A percentile compares a stretch with the other conserved stretches of the same genome.
These are phyloP conservation scores for Eumacrocentrus americanus DNA, from an alignment of 2,888 invertebrate species.

Conservation along the genomic window DNA sequence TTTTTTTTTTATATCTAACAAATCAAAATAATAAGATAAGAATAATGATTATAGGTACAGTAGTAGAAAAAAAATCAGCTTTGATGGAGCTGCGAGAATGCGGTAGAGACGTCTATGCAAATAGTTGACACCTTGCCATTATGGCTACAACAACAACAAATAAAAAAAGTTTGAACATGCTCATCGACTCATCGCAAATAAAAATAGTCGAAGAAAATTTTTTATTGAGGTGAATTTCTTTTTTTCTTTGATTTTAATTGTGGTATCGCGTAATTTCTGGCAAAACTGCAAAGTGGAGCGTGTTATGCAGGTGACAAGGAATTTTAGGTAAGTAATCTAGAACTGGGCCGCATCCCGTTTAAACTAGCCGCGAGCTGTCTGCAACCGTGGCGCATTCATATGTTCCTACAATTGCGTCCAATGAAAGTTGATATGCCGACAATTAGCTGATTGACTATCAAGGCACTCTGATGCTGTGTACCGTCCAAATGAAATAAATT, in stretches of 20 bases:
- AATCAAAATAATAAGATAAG: no score
- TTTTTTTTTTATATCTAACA: no score
- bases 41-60: no score
- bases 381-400: slow-evolving; percentile 45
- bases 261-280: slow-evolving; percentile 17
- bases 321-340: slow-evolving; percentile 20
- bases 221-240: neutral
- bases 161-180: no score
- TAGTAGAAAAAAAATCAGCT: no score
- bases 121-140: slow-evolving; percentile 41
- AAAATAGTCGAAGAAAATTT: neutral
- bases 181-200: neutral
- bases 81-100: slow-evolving; percentile 30
- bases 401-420: slow-evolving; percentile 53
- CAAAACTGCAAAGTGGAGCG: slow-evolving; percentile 2
- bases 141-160: no score
- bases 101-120: slow-evolving; percentile 31
- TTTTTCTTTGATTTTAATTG: neutral
- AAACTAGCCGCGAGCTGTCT: slow-evolving; percentile 38
- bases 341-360: slow-evolving; percentile 51
- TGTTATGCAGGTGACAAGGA: slow-evolving; percentile 19
- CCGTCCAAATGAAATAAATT: neutral
- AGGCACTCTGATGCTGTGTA: slow-evolving; percentile 33
- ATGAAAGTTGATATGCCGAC: slow-evolving; percentile 56
- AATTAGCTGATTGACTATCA: slow-evolving; percentile 55